These are phyloP conservation scores for Gibbula magus DNA, from an alignment of 2,888 invertebrate species.

Conservation along the genomic window DNA sequence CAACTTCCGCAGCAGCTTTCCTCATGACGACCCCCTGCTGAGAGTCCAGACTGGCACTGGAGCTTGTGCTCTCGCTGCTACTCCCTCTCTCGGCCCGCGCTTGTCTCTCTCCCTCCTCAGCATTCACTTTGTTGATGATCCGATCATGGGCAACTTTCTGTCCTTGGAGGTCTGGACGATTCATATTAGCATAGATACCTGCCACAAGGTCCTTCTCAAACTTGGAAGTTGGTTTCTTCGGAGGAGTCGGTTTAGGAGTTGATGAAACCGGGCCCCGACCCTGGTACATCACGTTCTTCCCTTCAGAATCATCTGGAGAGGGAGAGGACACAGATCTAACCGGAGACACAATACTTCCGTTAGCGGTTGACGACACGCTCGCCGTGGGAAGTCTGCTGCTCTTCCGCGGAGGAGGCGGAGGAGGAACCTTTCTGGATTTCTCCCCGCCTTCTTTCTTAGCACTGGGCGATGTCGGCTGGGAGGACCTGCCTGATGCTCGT, in stretches of 20 bases:
- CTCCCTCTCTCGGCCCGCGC: slow-evolving; percentile 47
- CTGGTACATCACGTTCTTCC: neutral
- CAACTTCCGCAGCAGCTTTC: slow-evolving; percentile 34
- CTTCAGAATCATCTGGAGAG: slow-evolving; percentile 7
- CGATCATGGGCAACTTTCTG: slow-evolving; percentile 45
- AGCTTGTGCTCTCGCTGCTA: slow-evolving; percentile 55
- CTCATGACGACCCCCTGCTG: slow-evolving; percentile 53
- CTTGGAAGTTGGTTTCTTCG: slow-evolving; percentile 46
- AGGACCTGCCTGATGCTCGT: slow-evolving; percentile 10
- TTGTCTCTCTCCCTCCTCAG: neutral
- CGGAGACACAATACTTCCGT: slow-evolving; percentile 40
- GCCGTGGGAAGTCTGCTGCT: slow-evolving; percentile 58
- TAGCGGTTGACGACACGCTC: slow-evolving; percentile 38
- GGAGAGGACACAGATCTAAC: slow-evolving; percentile 31
- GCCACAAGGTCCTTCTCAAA: slow-evolving; percentile 59
- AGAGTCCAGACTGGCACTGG: slow-evolving; percentile 57
- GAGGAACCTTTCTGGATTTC: slow-evolving; percentile 64
- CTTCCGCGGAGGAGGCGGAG: slow-evolving; percentile 71
- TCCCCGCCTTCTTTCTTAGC: neutral
- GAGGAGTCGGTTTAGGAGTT: slow-evolving; percentile 51
- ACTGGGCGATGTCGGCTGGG: slow-evolving; percentile 25
- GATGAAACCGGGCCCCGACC: slow-evolving; percentile 43
- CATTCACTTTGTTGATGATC: slow-evolving; percentile 29
- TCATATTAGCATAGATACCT: slow-evolving; percentile 59
- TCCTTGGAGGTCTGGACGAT: slow-evolving; percentile 54